A percentile compares a stretch with the other conserved stretches of the same genome.
These are phyloP conservation scores for Procavia capensis DNA, from an alignment of 2,113 vertebrate species.

Conservation along the genomic window DNA sequence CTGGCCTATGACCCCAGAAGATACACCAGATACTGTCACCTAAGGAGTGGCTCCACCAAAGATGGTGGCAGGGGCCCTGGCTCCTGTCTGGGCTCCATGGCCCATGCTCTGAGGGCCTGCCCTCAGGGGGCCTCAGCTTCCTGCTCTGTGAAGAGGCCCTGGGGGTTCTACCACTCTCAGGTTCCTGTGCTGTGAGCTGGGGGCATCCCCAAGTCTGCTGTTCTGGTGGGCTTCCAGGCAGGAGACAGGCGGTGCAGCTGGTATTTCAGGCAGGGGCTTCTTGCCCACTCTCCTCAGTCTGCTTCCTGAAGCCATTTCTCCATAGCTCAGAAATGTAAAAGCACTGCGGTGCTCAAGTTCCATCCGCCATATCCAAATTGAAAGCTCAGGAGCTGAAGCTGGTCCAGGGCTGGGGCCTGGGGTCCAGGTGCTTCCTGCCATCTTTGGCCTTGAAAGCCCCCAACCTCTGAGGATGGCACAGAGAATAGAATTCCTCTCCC, in stretches of 20 bases:
- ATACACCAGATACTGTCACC: background rate
- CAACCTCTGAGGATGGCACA: background rate
- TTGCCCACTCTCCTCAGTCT: fast-evolving
- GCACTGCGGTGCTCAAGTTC: slow-evolving; percentile 67
- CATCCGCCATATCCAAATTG: slow-evolving; percentile 71
- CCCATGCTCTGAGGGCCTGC: background rate
- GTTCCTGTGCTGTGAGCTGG: fast-evolving
- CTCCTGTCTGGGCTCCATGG: too few species aligned
- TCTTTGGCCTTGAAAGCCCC: too few species aligned
- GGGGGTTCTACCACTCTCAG: background rate
- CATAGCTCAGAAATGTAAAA: slow-evolving; percentile 60
- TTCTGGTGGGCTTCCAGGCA: background rate
- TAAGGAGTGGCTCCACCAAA: background rate
- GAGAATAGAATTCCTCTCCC: too few species aligned
- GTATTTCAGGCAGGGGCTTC: background rate
- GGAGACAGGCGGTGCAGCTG: background rate
- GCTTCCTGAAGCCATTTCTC: background rate
- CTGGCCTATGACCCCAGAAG: background rate
- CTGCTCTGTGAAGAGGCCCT: background rate
- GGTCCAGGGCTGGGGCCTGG: too few species aligned
- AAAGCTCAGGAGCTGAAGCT: slow-evolving; percentile 68
- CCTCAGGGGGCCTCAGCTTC: background rate
- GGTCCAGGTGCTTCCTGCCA: background rate
- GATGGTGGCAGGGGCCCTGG: background rate
- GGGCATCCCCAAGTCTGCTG: background rate